Evolutionary conservation across 2,797 vertebrate species (phyloP).

Genomic region (Enteromius paludinosus): DNA sequence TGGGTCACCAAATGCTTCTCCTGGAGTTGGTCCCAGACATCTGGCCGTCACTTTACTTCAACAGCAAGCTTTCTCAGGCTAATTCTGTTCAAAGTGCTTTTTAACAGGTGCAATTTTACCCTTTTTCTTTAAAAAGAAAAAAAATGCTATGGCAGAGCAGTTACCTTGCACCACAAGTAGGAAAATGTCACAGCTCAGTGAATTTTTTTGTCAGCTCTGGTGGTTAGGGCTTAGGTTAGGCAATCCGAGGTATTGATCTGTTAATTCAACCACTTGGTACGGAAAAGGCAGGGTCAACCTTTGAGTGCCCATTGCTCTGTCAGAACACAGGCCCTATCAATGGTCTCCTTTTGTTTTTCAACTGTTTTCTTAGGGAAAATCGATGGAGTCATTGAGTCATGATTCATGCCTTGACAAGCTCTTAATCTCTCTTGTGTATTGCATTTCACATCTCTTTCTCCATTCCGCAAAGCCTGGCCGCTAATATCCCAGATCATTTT

Average conservation of each 20-base stretch:
- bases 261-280: constrained; percentile 50
- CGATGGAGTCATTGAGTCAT: constrained; percentile 50
- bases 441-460: constrained; percentile 40
- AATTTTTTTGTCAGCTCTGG: constrained; percentile 31
- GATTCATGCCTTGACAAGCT: constrained; percentile 55
- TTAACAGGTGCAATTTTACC: not conserved
- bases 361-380: constrained; percentile 55
- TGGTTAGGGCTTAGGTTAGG: constrained; percentile 18
- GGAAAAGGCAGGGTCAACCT: constrained; percentile 45
- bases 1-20: constrained; percentile 74
- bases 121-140: constrained; percentile 1
- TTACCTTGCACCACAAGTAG: not conserved
- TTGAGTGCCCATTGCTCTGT: constrained; percentile 26
- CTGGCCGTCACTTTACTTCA: constrained; percentile 60
- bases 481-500: constrained; percentile 47
- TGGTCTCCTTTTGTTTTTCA: constrained; percentile 41
- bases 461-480: constrained; percentile 12
- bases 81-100: constrained; percentile 44
- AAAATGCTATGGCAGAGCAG: not conserved
- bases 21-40: constrained; percentile 77
- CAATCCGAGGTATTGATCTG: constrained; percentile 46
- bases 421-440: constrained; percentile 55
- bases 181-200: constrained; percentile 38
- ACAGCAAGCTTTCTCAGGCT: constrained; percentile 65
- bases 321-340: constrained; percentile 33